Base-by-base conservation (phyloP, 2,888 invertebrate species). In the Synergus laeviventris region DNA sequence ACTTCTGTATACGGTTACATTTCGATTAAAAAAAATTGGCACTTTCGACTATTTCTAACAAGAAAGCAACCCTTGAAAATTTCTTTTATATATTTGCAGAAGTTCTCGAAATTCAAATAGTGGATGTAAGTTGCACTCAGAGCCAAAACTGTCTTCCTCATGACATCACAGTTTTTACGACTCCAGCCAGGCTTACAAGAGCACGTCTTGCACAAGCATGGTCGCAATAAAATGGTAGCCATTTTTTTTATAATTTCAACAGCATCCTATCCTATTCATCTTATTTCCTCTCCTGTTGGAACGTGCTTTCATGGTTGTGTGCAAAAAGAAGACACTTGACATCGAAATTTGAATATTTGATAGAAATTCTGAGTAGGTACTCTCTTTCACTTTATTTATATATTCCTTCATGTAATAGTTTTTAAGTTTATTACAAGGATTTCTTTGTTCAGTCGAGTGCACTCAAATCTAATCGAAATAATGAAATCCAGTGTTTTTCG, bases 171-270 rank as follows among this genome's bases (percentile, higher is more conserved):
- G 45, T 70, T 66, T 70, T 70, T 70, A 70, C 31, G 70, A 70
- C 70, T 49, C 24, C n/a, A 70, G 45, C 11, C 49, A 45, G 31
- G 70, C 24, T 70, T 70, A 70, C 49, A 70, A 70, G 70, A 70
- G 70, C 70, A 70, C 70, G 70, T 70, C 49, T 70, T 70, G 49
- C 49, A 8, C 49, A 70, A 49, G 70, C 70, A 70, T 70, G 70
- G n/a, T 49, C 49, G 70, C 70, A 70, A 70, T 70, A 49, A 70
- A 70, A 70, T 31, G 70, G 70, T 36, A 70, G 70, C 49, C 49
- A 70, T 45, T 49, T 70, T 70, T 70, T 70, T 49, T 49, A 49
- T 70, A 70, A 70, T 70, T 70, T 70, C 49, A 49, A 70, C 70
- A n/a, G 49, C 21, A 42, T 18, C 42, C 64, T 12, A 62, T 36